Evolutionary conservation across 2,888 invertebrate genomes (phyloP), one percentile per base, ranked within the genome.

Genomic region (Ophion costatus): DNA sequence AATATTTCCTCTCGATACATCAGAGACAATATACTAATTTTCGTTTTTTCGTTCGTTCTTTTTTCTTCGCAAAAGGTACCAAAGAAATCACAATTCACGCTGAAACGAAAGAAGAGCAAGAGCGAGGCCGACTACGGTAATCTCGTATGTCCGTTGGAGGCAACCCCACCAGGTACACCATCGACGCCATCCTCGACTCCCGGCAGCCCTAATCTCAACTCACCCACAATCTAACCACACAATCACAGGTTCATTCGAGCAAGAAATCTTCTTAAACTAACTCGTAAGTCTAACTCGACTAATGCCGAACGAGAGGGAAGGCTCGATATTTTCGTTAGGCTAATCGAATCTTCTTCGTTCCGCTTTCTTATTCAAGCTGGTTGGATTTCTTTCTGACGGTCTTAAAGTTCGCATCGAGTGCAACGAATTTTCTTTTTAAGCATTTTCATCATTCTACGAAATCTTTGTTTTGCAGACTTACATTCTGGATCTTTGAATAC

Each of bases 51-150:
- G 66, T 78, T 76, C 64, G 14, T 74, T 77, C 33, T 69, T 17
- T 22, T 51, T 77, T 33, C 20, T 38, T 64, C 10, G 51, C 29
- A 2, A 82, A 92, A 96, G 97, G 96, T 97, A 92, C 96, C 97
- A 92, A 98, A 97, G 94, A 97, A 97, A 93, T 96, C 97, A 71
- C 98, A 98, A 94, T 98, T 98, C 94, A 97, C 98, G 0, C 93
- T 98, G 91, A 98, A 98, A 92, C 94, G 96, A 69, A 96, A 96
- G 91, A 97, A 97, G 94, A 97, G 97, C 91, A 97, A 97, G 94
- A 96, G 96, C 87, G 98, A 98, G 91, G 94, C 96, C 59, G 98
- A 98, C 90, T 96, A 97, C 90, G 97, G 97, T 33, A 98, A 98
- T 92, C 95, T 98, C 91, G 97, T 98, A 88, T 98, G 98, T 91